Conservation (phyloP, 2,797 vertebrate genomes). For the Gadopsis bispinosus region DNA sequence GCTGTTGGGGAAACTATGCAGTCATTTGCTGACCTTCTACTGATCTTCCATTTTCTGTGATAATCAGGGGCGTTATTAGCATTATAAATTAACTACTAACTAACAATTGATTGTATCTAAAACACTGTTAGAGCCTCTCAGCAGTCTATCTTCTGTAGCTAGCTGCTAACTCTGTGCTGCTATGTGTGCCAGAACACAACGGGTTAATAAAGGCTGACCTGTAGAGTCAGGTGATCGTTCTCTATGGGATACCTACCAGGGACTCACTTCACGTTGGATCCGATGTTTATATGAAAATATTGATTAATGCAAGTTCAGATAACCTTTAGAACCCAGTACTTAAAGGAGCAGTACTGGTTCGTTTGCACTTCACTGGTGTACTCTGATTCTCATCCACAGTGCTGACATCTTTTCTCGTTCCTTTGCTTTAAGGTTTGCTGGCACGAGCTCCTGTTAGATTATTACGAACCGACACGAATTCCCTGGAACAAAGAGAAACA, state of each 20-base stretch:
- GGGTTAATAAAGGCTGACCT: neutral
- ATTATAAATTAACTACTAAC: no score
- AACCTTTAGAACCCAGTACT: neutral
- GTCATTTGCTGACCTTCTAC: no score
- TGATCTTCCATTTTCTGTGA: no score
- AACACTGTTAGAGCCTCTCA: neutral
- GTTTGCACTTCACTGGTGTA: neutral
- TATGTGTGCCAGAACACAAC: no score
- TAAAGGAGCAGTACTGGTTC: neutral
- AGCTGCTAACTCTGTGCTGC: no score
- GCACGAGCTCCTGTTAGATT: constrained; percentile 23
- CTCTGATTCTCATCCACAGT: neutral
- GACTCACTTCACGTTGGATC: neutral
- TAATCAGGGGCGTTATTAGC: no score
- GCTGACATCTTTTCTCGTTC: constrained; percentile 5
- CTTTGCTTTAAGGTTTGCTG: constrained; percentile 10
- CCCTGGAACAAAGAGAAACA: constrained; percentile 45
- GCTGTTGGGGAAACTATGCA: no score
- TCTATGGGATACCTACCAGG: no score
- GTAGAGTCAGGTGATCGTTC: neutral
- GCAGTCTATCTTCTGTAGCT: neutral
- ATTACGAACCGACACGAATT: constrained; percentile 39
- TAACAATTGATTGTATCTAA: no score
- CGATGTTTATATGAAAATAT: neutral
- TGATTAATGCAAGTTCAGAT: neutral